Percentiles rank a stretch among this genome's conserved stretches.
These are phyloP conservation scores for Sorex fumeus DNA, from an alignment of 2,113 vertebrate species.

Conservation along the genomic window DNA sequence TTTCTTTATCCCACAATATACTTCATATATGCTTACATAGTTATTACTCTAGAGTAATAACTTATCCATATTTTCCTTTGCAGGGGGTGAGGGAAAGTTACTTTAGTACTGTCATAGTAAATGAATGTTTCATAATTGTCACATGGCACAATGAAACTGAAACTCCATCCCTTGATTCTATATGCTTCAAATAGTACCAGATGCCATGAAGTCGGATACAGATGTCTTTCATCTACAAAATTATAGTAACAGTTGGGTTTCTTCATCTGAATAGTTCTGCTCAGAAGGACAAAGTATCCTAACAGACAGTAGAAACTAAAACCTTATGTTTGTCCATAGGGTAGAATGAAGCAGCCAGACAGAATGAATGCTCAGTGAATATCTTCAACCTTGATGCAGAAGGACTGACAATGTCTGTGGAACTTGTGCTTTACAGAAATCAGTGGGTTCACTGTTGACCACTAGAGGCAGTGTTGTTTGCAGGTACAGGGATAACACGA, in stretches of 20 bases:
- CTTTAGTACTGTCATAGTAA: constrained; percentile 46
- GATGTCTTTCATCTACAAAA: constrained; percentile 69
- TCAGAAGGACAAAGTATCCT: constrained; percentile 62
- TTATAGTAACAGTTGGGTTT: constrained; percentile 66
- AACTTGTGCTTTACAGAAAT: not conserved
- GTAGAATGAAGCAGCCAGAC: not conserved
- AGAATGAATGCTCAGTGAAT: not conserved
- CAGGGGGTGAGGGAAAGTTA: not conserved
- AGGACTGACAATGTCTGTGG: not conserved
- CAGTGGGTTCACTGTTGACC: not conserved
- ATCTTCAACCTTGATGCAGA: not conserved
- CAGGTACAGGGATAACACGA: constrained; percentile 32
- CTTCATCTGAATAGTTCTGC: constrained; percentile 73
- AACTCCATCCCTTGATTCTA: constrained; percentile 66
- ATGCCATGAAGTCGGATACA: constrained; percentile 56
- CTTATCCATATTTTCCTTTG: constrained; percentile 16
- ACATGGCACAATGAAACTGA: constrained; percentile 45
- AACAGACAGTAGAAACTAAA: constrained; percentile 52
- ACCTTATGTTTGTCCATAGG: constrained; percentile 60
- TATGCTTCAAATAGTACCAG: constrained; percentile 62
- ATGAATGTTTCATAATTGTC: constrained; percentile 41
- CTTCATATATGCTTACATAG: not conserved
- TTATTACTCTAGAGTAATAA: not conserved
- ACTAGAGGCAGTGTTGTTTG: not conserved
- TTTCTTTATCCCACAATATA: not conserved